Percentiles rank a stretch among this genome's conserved stretches.
Conservation (phyloP, 2,797 vertebrate species). For the Phoxinus dragarum region DNA sequence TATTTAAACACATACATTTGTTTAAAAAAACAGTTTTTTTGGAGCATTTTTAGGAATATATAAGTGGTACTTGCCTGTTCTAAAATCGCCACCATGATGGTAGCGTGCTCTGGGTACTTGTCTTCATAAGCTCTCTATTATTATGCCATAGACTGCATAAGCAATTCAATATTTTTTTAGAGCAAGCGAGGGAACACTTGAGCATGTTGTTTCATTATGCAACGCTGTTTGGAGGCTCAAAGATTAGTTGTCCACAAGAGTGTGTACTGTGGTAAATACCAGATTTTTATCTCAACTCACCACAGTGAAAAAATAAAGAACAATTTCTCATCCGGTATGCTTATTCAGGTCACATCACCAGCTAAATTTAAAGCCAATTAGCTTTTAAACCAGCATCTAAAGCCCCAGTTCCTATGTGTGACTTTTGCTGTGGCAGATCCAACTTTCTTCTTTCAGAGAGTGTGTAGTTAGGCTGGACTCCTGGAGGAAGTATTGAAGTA, state of each 20-base stretch:
- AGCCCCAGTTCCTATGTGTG: background rate
- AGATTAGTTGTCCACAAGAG: background rate
- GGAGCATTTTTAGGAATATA: background rate
- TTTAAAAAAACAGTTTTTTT: background rate
- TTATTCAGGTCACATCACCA: slow-evolving; percentile 22
- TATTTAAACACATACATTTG: too few species aligned
- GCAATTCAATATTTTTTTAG: background rate
- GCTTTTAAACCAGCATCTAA: background rate
- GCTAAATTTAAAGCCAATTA: slow-evolving; percentile 16
- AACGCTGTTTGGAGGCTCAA: background rate
- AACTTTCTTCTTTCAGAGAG: slow-evolving; percentile 35
- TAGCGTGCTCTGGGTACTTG: background rate
- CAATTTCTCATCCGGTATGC: background rate
- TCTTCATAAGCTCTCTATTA: background rate
- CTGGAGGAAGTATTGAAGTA: slow-evolving; percentile 39
- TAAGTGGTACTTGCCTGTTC: background rate
- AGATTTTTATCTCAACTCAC: background rate
- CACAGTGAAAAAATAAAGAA: slow-evolving; percentile 4
- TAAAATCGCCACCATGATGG: background rate
- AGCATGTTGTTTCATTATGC: background rate
- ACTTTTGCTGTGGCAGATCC: slow-evolving; percentile 3
- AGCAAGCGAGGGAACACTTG: background rate
- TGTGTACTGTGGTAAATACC: background rate
- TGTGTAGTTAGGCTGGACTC: slow-evolving; percentile 33
- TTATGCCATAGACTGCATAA: background rate